Evolutionary conservation across 2,888 invertebrate species (phyloP), one percentile per base, ranked within the genome.

Genomic region (Mimas tiliae): DNA sequence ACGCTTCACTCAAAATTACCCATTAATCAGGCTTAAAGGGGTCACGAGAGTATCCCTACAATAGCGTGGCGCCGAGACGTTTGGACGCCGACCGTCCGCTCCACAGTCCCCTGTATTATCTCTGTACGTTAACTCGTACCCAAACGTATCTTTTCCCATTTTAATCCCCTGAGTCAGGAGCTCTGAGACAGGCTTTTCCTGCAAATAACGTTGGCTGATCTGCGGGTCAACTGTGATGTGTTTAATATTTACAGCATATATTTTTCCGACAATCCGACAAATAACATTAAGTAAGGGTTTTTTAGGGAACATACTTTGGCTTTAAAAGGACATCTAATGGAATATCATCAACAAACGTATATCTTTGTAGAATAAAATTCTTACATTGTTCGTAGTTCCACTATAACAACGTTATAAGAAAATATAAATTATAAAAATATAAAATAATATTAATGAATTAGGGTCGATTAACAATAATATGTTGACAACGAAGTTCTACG

Each of bases 21-120:
- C 82, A 88, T 91, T 91, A 88, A 90, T 90, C 88, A 88, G 83
- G 85, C 83, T 84, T 87, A 85, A 85, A 83, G 82, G 82, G 83
- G 85, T 86, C 82, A 83, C 71, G 75, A 78, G 74, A 75, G 75
- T 76, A 80, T 78, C 74, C 75, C 77, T 78, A 79, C 77, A 78
- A 81, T 79, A 72, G 74, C 72, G 69, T 73, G 74, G 77, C 82
- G 78, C 74, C 77, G 81, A 85, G 85, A 84, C 83, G 76, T 77
- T 78, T 71, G 72, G 80, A 79, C 81, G 78, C 81, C 64, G 62
- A n/a, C 65, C 65, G 63, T 45, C 19, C 45, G 47, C 47, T 38
- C 45, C 53, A 14, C 55, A 55, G 38, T 47, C 76, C 33, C n/a
- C 38, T 52, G 66, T 51, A 55, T 70, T 74, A 77, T 73, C 72